Evolutionary conservation across 2,888 invertebrate genomes (phyloP).

Genomic region (Drosophila cognata): DNA sequence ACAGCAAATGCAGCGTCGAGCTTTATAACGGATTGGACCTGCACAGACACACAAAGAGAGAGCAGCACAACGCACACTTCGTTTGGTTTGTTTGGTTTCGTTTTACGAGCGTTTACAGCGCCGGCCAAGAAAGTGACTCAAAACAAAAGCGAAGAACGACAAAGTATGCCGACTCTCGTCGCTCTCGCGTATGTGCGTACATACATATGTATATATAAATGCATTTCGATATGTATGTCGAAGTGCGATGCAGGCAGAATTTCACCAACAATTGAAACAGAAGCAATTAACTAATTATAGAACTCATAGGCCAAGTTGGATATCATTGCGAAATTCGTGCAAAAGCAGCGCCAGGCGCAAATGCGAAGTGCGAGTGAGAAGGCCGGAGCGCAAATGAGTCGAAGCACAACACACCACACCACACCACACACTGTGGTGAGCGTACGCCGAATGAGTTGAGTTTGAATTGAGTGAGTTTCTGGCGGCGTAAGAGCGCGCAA

Average conservation of each 20-base stretch:
- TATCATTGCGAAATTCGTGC: constrained; percentile 18
- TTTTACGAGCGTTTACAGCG: constrained; percentile 6
- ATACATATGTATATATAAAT: background rate
- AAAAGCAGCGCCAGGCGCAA: background rate
- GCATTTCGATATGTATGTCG: background rate
- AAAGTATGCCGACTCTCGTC: constrained; percentile 1
- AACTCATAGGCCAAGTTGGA: constrained; percentile 37
- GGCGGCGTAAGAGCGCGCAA: background rate
- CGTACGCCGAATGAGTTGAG: constrained; percentile 1
- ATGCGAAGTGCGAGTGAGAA: constrained; percentile 2
- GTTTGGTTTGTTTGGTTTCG: constrained; percentile 17
- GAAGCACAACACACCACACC: constrained; percentile 1
- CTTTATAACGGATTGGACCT: constrained; percentile 58
- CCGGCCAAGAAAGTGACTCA: constrained; percentile 43
- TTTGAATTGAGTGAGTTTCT: constrained; percentile 7
- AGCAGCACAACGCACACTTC: constrained; percentile 13
- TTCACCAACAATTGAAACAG: constrained; percentile 62
- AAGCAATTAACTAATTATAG: constrained; percentile 69
- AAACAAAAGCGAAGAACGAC: constrained; percentile 44
- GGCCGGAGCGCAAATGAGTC: background rate
- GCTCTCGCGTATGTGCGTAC: background rate
- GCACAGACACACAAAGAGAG: constrained; percentile 31
- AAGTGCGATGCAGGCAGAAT: constrained; percentile 38
- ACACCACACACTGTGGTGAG: constrained; percentile 41
- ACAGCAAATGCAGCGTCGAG: constrained; percentile 45